Evolutionary conservation across 2,797 vertebrate species (phyloP), one percentile per base, ranked within the genome.

Genomic region (Acanthurus lineatus): DNA sequence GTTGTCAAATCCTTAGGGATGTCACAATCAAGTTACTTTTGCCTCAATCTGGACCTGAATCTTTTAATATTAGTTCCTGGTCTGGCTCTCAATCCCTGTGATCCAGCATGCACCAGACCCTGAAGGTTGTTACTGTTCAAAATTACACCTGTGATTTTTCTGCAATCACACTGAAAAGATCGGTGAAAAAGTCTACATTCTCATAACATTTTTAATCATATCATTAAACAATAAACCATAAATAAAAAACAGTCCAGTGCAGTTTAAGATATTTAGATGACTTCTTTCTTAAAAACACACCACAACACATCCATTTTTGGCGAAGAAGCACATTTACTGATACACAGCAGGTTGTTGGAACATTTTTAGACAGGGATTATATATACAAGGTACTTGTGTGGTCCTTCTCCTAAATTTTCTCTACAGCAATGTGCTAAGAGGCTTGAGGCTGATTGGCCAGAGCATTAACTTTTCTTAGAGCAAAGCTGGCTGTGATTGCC

Each of bases 401-500:
- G 45, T 40, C 19, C 54, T 49, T 52, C 14, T 63, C 9, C 8
- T 22, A 17, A n/a, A 10, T n/a, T 40, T 6, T 56, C 19, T 75
- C n/a, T 38, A 14, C 25, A 28, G 17, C 19, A 32, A 68, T n/a
- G 20, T 44, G 19, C 10, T 28, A 35, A 71, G 51, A 53, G 48
- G 22, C 38, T 53, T 35, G 8, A 20, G 20, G 25, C 28, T 81
- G 74, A 82, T 77, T 79, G 72, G 25, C 45, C 19, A 56, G 40
- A 57, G 42, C 25, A 59, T 53, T 40, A 48, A 58, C 22, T 48
- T 48, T 45, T 2, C 8, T 74, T 0, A 19, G 60, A 60, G 42
- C 8, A 58, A 32, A 64, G 48, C 58, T n/a, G 40, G 9, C 60
- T 40, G 68, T 61, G 83, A 74, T 72, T 75, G 32, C 51, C 49